Conservation (phyloP, 2,113 vertebrate species). For the Procavia capensis region DNA sequence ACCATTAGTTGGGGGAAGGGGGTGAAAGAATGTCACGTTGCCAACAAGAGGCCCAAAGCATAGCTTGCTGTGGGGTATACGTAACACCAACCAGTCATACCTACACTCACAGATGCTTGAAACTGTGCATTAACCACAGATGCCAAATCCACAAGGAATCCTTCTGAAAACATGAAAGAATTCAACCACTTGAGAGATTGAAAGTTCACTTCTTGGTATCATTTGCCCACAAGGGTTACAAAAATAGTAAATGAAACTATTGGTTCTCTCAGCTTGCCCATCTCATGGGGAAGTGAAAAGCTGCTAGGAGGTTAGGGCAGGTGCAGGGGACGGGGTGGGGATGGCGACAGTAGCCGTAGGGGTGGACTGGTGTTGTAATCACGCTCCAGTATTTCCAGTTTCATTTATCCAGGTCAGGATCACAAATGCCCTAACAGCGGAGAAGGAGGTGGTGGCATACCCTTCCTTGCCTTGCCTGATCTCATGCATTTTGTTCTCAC, state of each 20-base stretch:
- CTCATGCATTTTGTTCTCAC: neutral
- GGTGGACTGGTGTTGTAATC: neutral
- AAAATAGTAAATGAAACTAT: slow-evolving; percentile 34
- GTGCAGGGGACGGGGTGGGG: neutral
- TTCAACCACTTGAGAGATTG: neutral
- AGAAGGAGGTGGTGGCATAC: neutral
- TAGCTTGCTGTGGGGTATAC: neutral
- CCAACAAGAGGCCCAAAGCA: neutral
- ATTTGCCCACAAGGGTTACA: slow-evolving; percentile 50
- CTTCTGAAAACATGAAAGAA: neutral
- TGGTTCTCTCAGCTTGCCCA: neutral
- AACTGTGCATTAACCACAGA: slow-evolving; percentile 20
- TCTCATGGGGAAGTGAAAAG: slow-evolving; percentile 13
- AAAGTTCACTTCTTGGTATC: slow-evolving; percentile 59
- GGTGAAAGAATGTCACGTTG: neutral
- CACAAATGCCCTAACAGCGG: neutral
- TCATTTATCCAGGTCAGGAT: neutral
- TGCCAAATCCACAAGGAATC: neutral
- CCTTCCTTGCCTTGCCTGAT: neutral
- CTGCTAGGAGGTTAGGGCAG: neutral
- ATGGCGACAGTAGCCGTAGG: too few species aligned
- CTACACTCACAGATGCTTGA: slow-evolving; percentile 13
- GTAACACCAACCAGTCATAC: neutral
- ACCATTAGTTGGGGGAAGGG: too few species aligned
- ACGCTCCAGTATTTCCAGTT: neutral